Conservation (phyloP, 2,797 vertebrate species). For the Garrulus glandarius region DNA sequence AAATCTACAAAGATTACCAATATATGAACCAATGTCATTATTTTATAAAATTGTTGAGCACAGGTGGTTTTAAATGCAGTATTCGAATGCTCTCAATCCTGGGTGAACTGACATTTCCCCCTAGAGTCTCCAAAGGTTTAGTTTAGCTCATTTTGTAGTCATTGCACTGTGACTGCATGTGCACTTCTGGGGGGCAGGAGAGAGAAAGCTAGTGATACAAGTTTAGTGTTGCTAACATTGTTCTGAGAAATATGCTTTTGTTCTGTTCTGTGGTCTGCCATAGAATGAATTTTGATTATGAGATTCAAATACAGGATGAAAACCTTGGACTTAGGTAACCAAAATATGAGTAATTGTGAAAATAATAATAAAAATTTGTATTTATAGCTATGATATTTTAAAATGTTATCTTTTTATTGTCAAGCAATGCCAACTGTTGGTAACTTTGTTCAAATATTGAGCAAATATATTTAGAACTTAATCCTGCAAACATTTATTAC, state of each 20-base stretch:
- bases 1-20: not conserved
- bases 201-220: not conserved
- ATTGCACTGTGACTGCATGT: not conserved
- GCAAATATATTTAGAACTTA: not conserved
- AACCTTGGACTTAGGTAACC: not conserved
- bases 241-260: not conserved
- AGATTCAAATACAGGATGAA: not conserved
- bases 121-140: not conserved
- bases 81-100: not conserved
- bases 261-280: not conserved
- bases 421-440: not conserved
- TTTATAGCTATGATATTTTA: not conserved
- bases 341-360: not conserved
- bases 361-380: not conserved
- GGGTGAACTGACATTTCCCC: not conserved
- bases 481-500: not conserved
- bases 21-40: not conserved
- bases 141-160: not conserved
- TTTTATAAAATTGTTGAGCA: not conserved
- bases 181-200: not conserved
- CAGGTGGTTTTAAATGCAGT: not conserved
- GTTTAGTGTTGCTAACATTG: not conserved
- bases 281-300: not conserved
- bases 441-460: not conserved
- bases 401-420: not conserved